Evolutionary conservation across 2,797 vertebrate species (phyloP).

Genomic region (Rhynchotus rufescens): DNA sequence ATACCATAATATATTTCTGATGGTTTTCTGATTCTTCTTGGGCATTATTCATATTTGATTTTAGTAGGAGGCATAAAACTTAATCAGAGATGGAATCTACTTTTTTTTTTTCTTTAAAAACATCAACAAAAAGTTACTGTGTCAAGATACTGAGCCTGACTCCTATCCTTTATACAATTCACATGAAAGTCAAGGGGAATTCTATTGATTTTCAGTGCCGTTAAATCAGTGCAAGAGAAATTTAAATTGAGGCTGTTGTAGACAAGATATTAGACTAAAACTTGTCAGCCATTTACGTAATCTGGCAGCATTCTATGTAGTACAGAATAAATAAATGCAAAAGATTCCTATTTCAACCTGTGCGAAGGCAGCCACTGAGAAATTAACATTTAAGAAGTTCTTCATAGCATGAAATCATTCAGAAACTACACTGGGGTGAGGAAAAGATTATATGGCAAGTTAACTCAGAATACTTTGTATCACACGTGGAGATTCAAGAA

Average conservation of each 20-base stretch:
- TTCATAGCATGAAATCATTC: neutral
- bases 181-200: conserved; percentile 37
- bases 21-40: neutral
- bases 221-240: conserved; percentile 20
- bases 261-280: neutral
- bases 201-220: conserved; percentile 16
- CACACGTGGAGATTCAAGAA: neutral
- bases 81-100: neutral
- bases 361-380: neutral
- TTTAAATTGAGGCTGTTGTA: conserved; percentile 41
- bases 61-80: neutral
- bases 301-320: neutral
- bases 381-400: conserved; percentile 6
- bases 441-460: neutral
- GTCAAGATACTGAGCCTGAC: conserved; percentile 3
- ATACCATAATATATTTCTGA: neutral
- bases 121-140: neutral
- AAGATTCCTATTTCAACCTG: neutral
- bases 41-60: neutral
- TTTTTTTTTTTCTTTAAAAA: conserved; percentile 1
- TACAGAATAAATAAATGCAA: conserved; percentile 3
- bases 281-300: neutral
- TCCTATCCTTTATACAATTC: neutral
- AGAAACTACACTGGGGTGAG: neutral
- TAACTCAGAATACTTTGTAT: neutral